Conservation (phyloP, 2,888 invertebrate species). For the Cheilosia vernalis region DNA sequence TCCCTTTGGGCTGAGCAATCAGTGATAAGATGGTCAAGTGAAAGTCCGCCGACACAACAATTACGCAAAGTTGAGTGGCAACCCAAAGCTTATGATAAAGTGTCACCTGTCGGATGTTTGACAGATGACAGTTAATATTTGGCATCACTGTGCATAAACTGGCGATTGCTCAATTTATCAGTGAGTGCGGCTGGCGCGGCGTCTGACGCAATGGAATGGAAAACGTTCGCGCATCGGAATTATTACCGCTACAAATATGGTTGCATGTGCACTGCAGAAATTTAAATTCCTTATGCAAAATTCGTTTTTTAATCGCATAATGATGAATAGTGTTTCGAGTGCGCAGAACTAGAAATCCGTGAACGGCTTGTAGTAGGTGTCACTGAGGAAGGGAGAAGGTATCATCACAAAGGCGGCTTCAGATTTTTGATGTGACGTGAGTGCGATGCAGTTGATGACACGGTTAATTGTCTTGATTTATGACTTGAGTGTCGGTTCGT, state of each 20-base stretch:
- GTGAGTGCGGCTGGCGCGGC: not conserved
- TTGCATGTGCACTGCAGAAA: conserved; percentile 47
- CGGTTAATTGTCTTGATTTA: conserved; percentile 67
- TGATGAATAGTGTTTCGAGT: conserved; percentile 53
- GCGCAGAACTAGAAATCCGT: conserved; percentile 11
- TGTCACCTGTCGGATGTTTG: conserved; percentile 37
- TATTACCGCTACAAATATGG: conserved; percentile 18
- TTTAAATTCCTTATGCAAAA: conserved; percentile 63
- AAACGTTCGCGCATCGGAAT: conserved; percentile 45
- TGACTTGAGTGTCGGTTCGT: conserved; percentile 39
- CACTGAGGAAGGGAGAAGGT: conserved; percentile 13
- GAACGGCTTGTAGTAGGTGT: conserved; percentile 43
- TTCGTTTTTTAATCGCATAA: conserved; percentile 73
- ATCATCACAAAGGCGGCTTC: conserved; percentile 16
- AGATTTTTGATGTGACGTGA: conserved; percentile 52
- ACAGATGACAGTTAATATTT: conserved; percentile 46
- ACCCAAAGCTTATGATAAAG: conserved; percentile 39
- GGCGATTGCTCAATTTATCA: conserved; percentile 20
- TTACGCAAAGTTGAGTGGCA: conserved; percentile 32
- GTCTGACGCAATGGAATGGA: conserved; percentile 45
- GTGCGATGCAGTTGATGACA: conserved; percentile 52
- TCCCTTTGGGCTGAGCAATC: conserved; percentile 47
- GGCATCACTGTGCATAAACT: conserved; percentile 18
- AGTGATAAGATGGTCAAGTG: conserved; percentile 41
- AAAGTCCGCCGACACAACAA: conserved; percentile 32